Conservation (phyloP, 2,888 invertebrate genomes). For the Ganaspis brasiliensis region DNA sequence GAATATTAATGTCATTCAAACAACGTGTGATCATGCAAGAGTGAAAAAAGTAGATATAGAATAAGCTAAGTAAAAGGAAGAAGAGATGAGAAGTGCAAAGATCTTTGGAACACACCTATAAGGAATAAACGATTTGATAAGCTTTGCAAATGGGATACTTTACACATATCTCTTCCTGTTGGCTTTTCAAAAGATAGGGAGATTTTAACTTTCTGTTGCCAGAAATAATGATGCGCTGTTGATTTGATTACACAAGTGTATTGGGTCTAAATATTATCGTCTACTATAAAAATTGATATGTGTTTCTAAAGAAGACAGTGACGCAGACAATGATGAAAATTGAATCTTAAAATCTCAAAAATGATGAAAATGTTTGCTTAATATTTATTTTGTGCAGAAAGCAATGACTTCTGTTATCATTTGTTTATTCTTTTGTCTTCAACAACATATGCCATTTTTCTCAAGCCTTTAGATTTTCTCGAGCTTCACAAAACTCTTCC, state of each 20-base stretch:
- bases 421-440: background rate
- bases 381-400: background rate
- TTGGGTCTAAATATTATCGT: background rate
- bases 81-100: conserved; percentile 26
- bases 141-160: conserved; percentile 15
- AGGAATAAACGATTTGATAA: conserved; percentile 17
- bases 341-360: background rate
- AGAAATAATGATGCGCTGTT: background rate
- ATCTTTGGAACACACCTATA: conserved; percentile 25
- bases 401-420: conserved; percentile 1
- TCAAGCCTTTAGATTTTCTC: background rate
- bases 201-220: background rate
- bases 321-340: conserved; percentile 1
- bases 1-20: conserved; percentile 50
- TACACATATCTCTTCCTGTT: conserved; percentile 28
- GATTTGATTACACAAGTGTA: background rate
- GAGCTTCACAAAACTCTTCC: background rate
- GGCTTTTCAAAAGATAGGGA: conserved; percentile 13
- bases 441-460: background rate
- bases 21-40: conserved; percentile 16
- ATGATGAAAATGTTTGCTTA: too few species aligned
- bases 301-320: background rate
- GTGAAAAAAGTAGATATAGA: conserved; percentile 31
- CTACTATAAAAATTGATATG: background rate
- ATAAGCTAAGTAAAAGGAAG: conserved; percentile 5